phyloP scores from a whole-genome alignment of 2,888 invertebrate species.

The Nemoura dubitans region DNA sequence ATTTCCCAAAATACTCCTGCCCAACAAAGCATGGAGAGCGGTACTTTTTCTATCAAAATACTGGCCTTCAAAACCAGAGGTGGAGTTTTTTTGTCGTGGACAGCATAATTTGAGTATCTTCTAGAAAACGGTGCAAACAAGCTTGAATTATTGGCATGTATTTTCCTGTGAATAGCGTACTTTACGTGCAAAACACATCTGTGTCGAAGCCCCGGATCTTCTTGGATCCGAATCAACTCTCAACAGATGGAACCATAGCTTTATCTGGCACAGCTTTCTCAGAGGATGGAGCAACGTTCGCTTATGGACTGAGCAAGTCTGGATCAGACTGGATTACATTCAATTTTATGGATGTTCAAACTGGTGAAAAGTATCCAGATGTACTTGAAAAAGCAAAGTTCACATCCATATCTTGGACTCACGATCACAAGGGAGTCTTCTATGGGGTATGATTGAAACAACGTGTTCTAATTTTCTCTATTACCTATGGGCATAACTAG shows the following conservation, averaged over 20 bases:
- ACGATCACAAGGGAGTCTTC: conserved; percentile 94
- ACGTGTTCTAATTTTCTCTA: neutral
- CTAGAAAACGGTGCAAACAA: neutral
- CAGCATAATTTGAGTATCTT: too few species aligned
- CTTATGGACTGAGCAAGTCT: conserved; percentile 90
- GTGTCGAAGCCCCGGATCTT: conserved; percentile 83
- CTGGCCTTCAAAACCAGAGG: conserved; percentile 97
- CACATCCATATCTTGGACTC: conserved; percentile 91
- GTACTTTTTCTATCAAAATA: conserved; percentile 93
- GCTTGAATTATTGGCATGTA: neutral
- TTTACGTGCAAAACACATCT: conserved; percentile 86
- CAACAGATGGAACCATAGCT: conserved; percentile 90
- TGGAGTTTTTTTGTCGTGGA: conserved; percentile 59
- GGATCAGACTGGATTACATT: conserved; percentile 98
- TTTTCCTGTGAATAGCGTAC: conserved; percentile 70
- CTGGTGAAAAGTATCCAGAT: conserved; percentile 85
- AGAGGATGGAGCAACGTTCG: conserved; percentile 88
- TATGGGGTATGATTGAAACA: conserved; percentile 74
- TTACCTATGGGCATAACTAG: too few species aligned
- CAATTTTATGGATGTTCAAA: conserved; percentile 78
- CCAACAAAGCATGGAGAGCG: conserved; percentile 82
- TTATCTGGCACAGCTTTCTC: conserved; percentile 81
- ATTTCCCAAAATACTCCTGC: conserved; percentile 94
- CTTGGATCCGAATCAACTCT: conserved; percentile 93
- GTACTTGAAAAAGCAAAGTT: conserved; percentile 92